phyloP scores from a whole-genome alignment of 2,888 invertebrate species.

The Drosophila mimetica region DNA sequence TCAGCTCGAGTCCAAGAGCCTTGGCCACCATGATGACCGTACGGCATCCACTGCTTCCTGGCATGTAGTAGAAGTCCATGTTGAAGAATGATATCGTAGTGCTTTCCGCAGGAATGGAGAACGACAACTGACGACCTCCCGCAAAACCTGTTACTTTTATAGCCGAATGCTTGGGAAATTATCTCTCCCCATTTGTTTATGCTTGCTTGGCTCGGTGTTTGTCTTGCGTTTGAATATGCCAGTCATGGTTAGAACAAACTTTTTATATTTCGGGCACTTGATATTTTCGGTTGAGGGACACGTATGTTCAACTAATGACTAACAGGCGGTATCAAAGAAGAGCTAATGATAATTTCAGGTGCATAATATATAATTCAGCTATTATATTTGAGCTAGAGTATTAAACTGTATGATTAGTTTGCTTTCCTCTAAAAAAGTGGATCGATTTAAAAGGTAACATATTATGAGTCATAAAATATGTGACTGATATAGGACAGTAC shows the following conservation, averaged over 20 bases:
- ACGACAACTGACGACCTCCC: not conserved
- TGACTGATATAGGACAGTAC: not conserved
- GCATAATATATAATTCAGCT: not conserved
- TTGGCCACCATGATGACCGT: conserved; percentile 87
- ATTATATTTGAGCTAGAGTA: not conserved
- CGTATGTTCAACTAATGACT: not conserved
- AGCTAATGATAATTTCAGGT: not conserved
- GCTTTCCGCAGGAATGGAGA: not conserved
- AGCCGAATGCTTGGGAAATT: not conserved
- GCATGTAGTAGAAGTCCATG: conserved; percentile 87
- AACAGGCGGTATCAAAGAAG: not conserved
- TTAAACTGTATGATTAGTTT: not conserved
- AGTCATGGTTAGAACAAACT: conserved; percentile 9
- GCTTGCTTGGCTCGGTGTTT: not conserved
- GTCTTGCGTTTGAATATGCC: not conserved
- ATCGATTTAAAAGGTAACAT: not conserved
- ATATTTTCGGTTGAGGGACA: not conserved
- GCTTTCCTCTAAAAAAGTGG: not conserved
- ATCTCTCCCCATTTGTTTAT: conserved; percentile 1
- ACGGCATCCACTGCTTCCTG: conserved; percentile 88
- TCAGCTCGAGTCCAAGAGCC: conserved; percentile 87
- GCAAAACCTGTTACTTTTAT: not conserved
- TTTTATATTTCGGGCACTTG: not conserved
- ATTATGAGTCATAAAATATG: not conserved
- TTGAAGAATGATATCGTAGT: not conserved